Evolutionary conservation across 2,888 invertebrate genomes (phyloP).

Genomic region (Polydrusus tereticollis): DNA sequence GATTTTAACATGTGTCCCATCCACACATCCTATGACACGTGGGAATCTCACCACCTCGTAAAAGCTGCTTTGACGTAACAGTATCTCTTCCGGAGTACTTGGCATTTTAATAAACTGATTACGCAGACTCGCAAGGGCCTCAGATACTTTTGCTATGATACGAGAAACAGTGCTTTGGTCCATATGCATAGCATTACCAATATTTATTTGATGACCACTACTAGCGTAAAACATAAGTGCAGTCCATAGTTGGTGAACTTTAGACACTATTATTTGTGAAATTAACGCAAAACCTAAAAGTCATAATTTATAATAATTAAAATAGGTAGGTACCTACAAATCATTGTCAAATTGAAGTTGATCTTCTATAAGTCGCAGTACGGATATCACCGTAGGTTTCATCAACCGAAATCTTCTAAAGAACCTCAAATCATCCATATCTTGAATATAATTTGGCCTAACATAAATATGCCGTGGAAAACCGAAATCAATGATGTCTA

Average conservation of each 20-base stretch:
- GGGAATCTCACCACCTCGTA: conserved; percentile 6
- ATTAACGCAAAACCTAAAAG: background rate
- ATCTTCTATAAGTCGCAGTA: conserved; percentile 10
- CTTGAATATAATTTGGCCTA: background rate
- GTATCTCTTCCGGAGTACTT: background rate
- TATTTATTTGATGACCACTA: conserved; percentile 14
- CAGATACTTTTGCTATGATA: background rate
- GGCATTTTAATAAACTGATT: conserved; percentile 29
- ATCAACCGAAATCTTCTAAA: conserved; percentile 19
- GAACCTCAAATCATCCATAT: conserved; percentile 23
- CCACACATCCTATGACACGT: too few species aligned
- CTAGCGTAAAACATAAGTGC: conserved; percentile 22
- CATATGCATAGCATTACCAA: background rate
- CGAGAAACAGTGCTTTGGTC: conserved; percentile 15
- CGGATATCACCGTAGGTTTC: background rate
- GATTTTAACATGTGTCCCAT: too few species aligned
- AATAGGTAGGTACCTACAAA: conserved; percentile 16
- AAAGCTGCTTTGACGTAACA: conserved; percentile 8
- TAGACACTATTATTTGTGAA: conserved; percentile 27
- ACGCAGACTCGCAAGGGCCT: background rate
- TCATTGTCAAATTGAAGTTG: conserved; percentile 1
- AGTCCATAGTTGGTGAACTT: conserved; percentile 20
- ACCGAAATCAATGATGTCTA: too few species aligned
- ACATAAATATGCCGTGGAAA: conserved; percentile 1
- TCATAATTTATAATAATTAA: background rate